Base-by-base conservation (phyloP, 2,113 vertebrate genomes). In the Cryptomyrus ogoouensis region DNA sequence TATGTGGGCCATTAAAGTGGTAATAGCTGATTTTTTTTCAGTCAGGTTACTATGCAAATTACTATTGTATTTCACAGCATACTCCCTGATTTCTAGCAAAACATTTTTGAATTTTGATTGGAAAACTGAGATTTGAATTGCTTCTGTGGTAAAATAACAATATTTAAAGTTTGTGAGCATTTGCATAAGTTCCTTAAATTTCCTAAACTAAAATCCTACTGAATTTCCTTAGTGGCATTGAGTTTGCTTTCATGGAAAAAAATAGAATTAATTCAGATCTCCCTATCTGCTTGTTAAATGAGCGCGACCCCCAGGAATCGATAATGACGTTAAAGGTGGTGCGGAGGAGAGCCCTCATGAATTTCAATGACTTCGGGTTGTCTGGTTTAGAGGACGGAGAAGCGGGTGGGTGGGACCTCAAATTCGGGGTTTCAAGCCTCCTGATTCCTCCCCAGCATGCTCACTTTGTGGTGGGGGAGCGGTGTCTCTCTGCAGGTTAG, bases 191-290 rank as follows among this genome's bases (percentile, higher is more conserved):
- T 47, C 52, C 13, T 86, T 90, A 35, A 88, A 7, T 9, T 58
- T 88, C 31, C 27, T 10, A 88, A 66, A 88, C 27, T 39, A 12
- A 88, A 31, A 88, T 17, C 21, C 50, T 39, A 58, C 31, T 39
- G 9, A 66, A 62, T 66, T 66, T 66, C 39, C 35, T 46, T 24
- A 31, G 49, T n/a, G 13, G 27, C 50, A 56, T 21, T 87, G 66
- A 52, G 49, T 53, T 49, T 66, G 3, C 42, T 50, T 62, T 49
- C 3, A 35, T 35, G 52, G 62, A 27, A 86, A 85, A 19, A 87
- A 3, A 89, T 92, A 90, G 91, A 88, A 90, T 94, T 93, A 94
- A 94, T 92, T 93, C 90, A 39, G 89, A 53, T 88, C 89, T 66
- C 90, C 91, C 91, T 93, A 89, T 94, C 91, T 90, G 89, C 83